Base-by-base conservation (phyloP, 2,113 vertebrate species). In the Amblyopsis rosae region DNA sequence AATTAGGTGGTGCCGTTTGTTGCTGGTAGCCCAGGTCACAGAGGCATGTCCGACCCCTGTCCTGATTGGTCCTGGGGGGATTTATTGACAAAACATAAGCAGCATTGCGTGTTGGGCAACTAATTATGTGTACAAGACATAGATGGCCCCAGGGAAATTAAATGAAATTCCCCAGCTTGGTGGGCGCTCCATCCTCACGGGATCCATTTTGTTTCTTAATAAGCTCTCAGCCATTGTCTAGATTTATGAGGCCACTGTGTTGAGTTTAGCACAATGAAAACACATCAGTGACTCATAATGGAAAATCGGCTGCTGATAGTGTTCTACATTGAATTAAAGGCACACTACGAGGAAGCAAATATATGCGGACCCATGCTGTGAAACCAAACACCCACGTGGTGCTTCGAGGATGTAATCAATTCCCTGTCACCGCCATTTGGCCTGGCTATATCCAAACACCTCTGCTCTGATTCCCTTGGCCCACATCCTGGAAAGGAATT, bases 81-180 rank as follows among this genome's bases (percentile, higher is more conserved):
- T 95, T 96, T 96, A 97, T 96, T 95, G 95, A 96, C 95, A 96
- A 96, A 96, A 96, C 93, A 95, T 93, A 94, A 94, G 92, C 91
- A 95, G 95, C 93, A 92, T 93, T 96, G 93, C 95, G 93, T 94
- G 93, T 94, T 94, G 93, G 93, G 90, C 94, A 26, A 95, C 95
- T 96, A 97, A 97, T 97, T 97, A 97, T 96, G 95, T 96, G 94
- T 97, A 97, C 94, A 95, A 96, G 95, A 94, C 94, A 94, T 92
- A 91, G 90, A 90, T 88, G 92, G 93, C 96, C 94, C 94, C 75
- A 90, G 96, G 96, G 95, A 98, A 98, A 97, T 97, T 96, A 97
- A 97, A 95, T 95, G 93, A 94, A 96, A 96, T 97, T 95, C 96
- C 96, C 95, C 90, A 95, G 93, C 93, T 95, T 95, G 95, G 96